A percentile compares a stretch with the other conserved stretches of the same genome.
Conservation (phyloP, 2,113 vertebrate genomes). For the Colaptes auratus region DNA sequence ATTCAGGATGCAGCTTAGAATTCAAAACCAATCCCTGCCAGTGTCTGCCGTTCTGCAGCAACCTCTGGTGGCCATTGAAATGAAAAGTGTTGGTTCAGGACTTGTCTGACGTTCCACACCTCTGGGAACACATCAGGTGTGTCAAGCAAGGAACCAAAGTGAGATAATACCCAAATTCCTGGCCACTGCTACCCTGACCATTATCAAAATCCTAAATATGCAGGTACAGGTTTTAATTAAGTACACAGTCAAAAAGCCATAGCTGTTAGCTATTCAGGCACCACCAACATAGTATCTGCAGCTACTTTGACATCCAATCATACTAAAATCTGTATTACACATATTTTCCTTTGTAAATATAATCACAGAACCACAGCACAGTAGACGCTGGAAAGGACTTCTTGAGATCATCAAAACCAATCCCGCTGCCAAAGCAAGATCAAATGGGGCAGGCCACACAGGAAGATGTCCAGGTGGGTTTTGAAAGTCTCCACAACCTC, state of each 20-base stretch:
- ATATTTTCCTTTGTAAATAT: too few species aligned
- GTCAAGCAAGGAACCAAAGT: neutral
- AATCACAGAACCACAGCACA: neutral
- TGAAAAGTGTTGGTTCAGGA: neutral
- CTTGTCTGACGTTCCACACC: neutral
- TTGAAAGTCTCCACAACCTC: too few species aligned
- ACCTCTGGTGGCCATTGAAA: conserved; percentile 36
- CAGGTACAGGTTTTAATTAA: neutral
- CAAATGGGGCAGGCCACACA: too few species aligned
- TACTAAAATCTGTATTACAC: neutral
- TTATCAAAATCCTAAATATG: neutral
- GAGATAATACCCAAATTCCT: neutral
- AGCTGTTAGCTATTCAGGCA: neutral
- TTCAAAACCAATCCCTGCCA: neutral
- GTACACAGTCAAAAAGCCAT: neutral
- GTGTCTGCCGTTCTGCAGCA: conserved; percentile 11
- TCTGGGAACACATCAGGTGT: neutral
- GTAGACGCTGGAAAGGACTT: too few species aligned
- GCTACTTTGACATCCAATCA: neutral
- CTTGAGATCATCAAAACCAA: too few species aligned
- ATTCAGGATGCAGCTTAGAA: neutral
- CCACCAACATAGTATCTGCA: neutral
- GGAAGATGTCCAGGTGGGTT: too few species aligned
- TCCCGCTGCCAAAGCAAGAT: too few species aligned
- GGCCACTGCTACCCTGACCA: neutral